Conservation (phyloP, 64 coral and sea anemone genomes). For the Pocillopora verrucosa region DNA sequence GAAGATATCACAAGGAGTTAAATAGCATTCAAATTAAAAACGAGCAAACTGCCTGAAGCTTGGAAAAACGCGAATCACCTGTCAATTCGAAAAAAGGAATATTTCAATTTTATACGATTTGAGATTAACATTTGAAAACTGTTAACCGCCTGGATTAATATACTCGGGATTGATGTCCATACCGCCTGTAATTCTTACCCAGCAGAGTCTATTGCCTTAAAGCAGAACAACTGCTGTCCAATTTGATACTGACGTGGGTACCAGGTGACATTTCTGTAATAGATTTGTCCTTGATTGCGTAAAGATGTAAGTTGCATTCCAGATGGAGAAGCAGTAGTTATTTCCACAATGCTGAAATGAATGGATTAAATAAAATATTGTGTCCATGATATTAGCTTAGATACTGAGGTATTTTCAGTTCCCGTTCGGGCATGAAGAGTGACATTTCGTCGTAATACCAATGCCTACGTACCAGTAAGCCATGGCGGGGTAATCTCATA, state of each 20-base stretch:
- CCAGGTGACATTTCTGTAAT: constrained; percentile 14
- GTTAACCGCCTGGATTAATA: too few species aligned
- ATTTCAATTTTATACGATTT: too few species aligned
- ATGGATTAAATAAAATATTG: background rate
- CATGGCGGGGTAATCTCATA: too few species aligned
- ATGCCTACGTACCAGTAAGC: too few species aligned
- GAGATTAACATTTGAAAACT: too few species aligned
- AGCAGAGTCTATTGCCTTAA: background rate
- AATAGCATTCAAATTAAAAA: background rate
- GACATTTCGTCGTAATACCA: too few species aligned
- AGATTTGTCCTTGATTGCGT: background rate
- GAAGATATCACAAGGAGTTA: background rate
- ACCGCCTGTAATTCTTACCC: background rate
- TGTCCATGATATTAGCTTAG: background rate
- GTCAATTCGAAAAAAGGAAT: too few species aligned
- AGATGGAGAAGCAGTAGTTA: constrained; percentile 2
- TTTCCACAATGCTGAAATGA: background rate
- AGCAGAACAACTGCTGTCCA: constrained; percentile 6
- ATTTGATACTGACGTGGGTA: background rate
- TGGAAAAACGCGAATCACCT: too few species aligned
- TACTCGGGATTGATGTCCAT: too few species aligned
- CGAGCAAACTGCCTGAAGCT: background rate
- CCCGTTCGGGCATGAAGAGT: too few species aligned
- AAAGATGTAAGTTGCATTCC: constrained; percentile 13
- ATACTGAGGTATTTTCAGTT: too few species aligned